phyloP scores from a whole-genome alignment of 2,888 invertebrate genomes.

The Drosophila longiperda region DNA sequence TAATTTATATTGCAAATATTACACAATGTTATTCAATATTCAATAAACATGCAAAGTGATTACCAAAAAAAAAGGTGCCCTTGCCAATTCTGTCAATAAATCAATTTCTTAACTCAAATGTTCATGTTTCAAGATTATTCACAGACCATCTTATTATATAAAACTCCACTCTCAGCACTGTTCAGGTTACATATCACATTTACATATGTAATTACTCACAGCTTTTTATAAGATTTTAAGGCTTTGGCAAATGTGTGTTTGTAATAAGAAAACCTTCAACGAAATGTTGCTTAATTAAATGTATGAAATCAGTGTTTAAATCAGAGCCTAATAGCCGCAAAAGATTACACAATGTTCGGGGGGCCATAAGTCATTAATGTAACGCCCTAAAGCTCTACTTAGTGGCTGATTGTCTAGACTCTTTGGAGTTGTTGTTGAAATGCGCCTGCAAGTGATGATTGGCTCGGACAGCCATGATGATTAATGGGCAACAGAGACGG shows the following conservation, averaged over 20 bases:
- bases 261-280: conserved; percentile 30
- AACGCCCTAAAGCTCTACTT: conserved; percentile 68
- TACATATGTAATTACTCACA: conserved; percentile 58
- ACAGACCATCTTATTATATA: conserved; percentile 34
- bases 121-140: conserved; percentile 16
- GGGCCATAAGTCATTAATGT: conserved; percentile 72
- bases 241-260: conserved; percentile 24
- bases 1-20: neutral
- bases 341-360: conserved; percentile 59
- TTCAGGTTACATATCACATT: conserved; percentile 36
- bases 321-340: conserved; percentile 53
- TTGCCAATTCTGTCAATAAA: conserved; percentile 33
- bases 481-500: conserved; percentile 62
- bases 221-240: conserved; percentile 23
- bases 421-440: conserved; percentile 40
- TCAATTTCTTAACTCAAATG: conserved; percentile 18
- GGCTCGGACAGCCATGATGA: conserved; percentile 74
- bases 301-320: conserved; percentile 65
- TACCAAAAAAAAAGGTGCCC: neutral
- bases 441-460: conserved; percentile 76
- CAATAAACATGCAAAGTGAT: neutral
- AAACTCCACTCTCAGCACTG: conserved; percentile 6
- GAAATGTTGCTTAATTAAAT: conserved; percentile 69
- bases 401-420: conserved; percentile 60
- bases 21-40: conserved; percentile 1